Conservation (phyloP, 2,888 invertebrate genomes). For the Hypomecis punctinalis region DNA sequence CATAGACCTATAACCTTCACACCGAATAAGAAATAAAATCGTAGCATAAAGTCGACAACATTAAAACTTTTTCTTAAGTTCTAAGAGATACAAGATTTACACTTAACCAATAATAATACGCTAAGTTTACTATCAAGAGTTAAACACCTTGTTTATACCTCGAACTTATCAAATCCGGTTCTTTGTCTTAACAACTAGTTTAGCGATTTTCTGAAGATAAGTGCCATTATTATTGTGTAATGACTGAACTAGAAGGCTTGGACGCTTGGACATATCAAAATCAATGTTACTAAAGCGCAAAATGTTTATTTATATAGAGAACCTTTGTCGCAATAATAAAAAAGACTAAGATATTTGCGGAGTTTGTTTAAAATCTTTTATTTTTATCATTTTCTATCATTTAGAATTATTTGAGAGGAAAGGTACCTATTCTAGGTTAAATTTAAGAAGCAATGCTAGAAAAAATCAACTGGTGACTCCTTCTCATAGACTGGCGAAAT, state of each 20-base stretch:
- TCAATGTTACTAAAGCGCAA: constrained; percentile 37
- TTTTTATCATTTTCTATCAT: too few species aligned
- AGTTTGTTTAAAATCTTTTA: neutral
- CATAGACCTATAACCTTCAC: too few species aligned
- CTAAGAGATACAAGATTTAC: neutral
- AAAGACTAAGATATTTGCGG: neutral
- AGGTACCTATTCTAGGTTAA: too few species aligned
- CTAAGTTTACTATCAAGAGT: constrained; percentile 16
- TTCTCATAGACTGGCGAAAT: too few species aligned
- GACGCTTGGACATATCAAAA: constrained; percentile 46
- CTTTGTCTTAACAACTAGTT: constrained; percentile 53
- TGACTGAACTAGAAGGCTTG: constrained; percentile 42
- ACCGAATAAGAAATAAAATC: too few species aligned
- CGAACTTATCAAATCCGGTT: constrained; percentile 52
- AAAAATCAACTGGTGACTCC: too few species aligned
- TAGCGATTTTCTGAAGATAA: constrained; percentile 57
- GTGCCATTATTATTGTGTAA: constrained; percentile 45
- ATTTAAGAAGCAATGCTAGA: too few species aligned
- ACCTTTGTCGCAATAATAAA: constrained; percentile 16
- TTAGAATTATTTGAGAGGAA: too few species aligned
- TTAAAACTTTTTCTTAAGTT: too few species aligned
- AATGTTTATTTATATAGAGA: neutral
- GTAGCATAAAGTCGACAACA: too few species aligned
- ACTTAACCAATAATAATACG: constrained; percentile 3
- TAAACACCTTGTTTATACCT: constrained; percentile 48